Conservation (phyloP, 1,140 invertebrate species). For the Drosophila ficusphila region DNA sequence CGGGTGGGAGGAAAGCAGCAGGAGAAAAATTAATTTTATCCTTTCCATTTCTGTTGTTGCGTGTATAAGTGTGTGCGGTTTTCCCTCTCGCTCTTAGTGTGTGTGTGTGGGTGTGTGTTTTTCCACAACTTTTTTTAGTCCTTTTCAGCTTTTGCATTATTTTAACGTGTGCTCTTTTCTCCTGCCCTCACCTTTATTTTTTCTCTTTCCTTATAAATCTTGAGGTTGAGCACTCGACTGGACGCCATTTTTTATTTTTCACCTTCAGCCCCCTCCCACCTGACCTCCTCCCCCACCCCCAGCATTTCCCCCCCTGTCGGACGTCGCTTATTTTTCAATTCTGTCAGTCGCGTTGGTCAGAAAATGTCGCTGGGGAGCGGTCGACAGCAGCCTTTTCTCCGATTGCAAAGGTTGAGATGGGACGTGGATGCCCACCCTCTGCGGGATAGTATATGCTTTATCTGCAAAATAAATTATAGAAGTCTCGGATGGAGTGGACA, state of each 20-base stretch:
- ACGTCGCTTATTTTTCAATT: constrained; percentile 66
- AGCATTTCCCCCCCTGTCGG: neutral
- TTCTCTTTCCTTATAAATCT: constrained; percentile 72
- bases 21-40: constrained; percentile 75
- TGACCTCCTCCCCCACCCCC: neutral
- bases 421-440: neutral
- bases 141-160: constrained; percentile 57
- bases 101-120: constrained; percentile 13
- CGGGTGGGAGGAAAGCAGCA: constrained; percentile 17
- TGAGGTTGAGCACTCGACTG: constrained; percentile 71
- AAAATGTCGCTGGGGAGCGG: constrained; percentile 63
- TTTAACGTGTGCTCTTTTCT: constrained; percentile 53
- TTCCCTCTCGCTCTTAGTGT: neutral
- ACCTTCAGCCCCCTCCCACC: constrained; percentile 14
- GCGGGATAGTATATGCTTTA: constrained; percentile 60
- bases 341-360: constrained; percentile 66
- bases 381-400: constrained; percentile 34
- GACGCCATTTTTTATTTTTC: constrained; percentile 75
- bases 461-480: constrained; percentile 69
- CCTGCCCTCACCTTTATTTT: constrained; percentile 23
- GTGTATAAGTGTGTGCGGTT: constrained; percentile 8
- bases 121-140: constrained; percentile 25
- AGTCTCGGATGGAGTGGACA: constrained; percentile 43
- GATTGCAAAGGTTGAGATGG: constrained; percentile 39
- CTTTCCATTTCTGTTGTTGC: constrained; percentile 62